A percentile compares a stretch with the other conserved stretches of the same genome.
Conservation (phyloP, 64 coral and sea anemone species). For the Montipora efflorescens region DNA sequence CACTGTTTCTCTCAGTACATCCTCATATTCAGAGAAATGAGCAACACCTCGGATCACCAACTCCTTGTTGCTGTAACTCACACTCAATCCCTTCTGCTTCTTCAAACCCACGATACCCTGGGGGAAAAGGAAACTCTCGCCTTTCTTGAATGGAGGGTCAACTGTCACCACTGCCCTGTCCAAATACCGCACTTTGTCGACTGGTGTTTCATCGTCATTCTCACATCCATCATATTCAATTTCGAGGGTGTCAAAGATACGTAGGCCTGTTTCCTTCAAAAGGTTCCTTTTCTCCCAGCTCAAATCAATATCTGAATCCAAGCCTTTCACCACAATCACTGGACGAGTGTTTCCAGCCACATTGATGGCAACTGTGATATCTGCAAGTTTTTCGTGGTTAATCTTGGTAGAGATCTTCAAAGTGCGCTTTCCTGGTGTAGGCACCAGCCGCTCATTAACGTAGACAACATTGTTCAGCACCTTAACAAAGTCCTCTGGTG, state of each 20-base stretch:
- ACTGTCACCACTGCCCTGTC: conserved; percentile 71
- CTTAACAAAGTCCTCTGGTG: conserved; percentile 74
- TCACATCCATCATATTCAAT: conserved; percentile 66
- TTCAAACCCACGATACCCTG: conserved; percentile 57
- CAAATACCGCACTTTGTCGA: conserved; percentile 54
- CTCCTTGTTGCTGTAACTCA: conserved; percentile 68
- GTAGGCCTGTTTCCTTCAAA: conserved; percentile 58
- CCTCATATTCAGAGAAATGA: conserved; percentile 71
- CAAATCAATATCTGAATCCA: conserved; percentile 52
- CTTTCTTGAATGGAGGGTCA: conserved; percentile 74
- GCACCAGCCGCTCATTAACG: conserved; percentile 74
- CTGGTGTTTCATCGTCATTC: conserved; percentile 34
- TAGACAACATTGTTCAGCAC: conserved; percentile 73
- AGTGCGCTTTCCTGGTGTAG: conserved; percentile 71
- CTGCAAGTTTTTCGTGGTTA: conserved; percentile 3
- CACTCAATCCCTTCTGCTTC: conserved; percentile 61
- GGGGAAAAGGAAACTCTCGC: conserved; percentile 75
- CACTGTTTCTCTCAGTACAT: conserved; percentile 70
- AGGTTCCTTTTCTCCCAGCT: conserved; percentile 48
- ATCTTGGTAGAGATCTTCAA: conserved; percentile 43
- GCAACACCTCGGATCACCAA: conserved; percentile 83
- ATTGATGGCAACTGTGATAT: conserved; percentile 51
- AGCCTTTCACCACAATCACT: conserved; percentile 62
- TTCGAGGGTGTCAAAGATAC: conserved; percentile 64
- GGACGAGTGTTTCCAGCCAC: conserved; percentile 74